phyloP scores from a whole-genome alignment of 2,113 vertebrate genomes.

The Dendropsophus ebraccatus region DNA sequence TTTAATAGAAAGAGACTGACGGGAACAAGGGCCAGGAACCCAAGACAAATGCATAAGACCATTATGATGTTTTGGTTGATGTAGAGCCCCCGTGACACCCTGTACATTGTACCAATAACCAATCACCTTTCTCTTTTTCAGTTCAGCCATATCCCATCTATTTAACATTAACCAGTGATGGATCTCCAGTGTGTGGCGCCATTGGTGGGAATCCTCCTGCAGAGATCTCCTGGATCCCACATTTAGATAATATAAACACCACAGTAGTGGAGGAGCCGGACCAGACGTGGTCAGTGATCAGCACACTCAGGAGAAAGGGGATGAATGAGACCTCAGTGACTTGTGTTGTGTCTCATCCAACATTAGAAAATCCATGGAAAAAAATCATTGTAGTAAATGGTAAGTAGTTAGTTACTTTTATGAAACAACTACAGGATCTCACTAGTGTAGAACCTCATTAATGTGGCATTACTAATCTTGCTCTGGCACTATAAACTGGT shows the following conservation, averaged over 20 bases:
- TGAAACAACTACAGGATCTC: too few relatives aligned
- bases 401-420: neutral
- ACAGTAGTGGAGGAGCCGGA: neutral
- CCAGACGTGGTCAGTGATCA: neutral
- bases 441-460: too few relatives aligned
- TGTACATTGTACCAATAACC: too few relatives aligned
- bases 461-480: too few relatives aligned
- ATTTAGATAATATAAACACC: neutral
- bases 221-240: neutral
- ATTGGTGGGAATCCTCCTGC: neutral
- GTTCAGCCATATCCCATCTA: neutral
- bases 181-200: neutral
- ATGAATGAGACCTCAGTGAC: neutral
- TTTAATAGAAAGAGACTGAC: too few relatives aligned
- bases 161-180: neutral
- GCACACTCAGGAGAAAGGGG: neutral
- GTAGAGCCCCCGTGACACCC: too few relatives aligned
- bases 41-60: too few relatives aligned
- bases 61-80: too few relatives aligned
- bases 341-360: neutral
- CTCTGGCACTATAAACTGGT: too few relatives aligned
- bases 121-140: neutral
- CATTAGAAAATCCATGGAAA: neutral
- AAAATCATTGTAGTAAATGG: neutral
- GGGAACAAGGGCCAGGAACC: too few relatives aligned